phyloP scores from a whole-genome alignment of 1,140 invertebrate species.

The Brachionus manjavacas region DNA sequence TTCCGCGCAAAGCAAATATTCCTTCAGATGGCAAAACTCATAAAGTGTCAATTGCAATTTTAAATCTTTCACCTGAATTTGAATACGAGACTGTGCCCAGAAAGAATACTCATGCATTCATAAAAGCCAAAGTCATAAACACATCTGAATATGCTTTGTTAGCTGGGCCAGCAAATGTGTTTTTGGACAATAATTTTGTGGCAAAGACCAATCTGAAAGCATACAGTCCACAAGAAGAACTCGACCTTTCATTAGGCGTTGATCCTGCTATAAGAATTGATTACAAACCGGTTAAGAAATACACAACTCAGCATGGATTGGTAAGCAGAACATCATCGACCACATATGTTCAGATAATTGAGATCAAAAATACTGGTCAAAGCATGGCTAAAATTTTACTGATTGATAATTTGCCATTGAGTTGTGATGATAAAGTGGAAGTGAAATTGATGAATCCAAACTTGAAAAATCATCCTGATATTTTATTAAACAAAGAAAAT shows the following conservation, averaged over 20 bases:
- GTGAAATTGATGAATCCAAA: conserved; percentile 4
- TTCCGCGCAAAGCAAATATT: neutral
- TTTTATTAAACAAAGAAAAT: conserved; percentile 16
- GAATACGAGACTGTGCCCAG: conserved; percentile 55
- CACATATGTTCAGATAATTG: conserved; percentile 53
- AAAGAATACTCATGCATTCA: conserved; percentile 51
- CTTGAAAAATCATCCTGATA: neutral
- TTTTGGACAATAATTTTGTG: conserved; percentile 58
- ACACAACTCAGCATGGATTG: conserved; percentile 45
- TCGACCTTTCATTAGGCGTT: conserved; percentile 46
- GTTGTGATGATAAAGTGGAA: conserved; percentile 20
- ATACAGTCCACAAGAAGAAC: conserved; percentile 34
- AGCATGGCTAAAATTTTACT: conserved; percentile 50
- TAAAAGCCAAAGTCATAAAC: conserved; percentile 55
- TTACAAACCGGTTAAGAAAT: conserved; percentile 55
- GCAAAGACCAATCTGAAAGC: neutral
- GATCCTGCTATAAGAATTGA: conserved; percentile 55
- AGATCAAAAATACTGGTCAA: conserved; percentile 55
- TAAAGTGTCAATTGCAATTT: conserved; percentile 27
- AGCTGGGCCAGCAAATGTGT: conserved; percentile 54
- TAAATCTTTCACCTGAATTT: conserved; percentile 54
- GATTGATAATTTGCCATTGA: conserved; percentile 53
- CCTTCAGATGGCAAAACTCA: conserved; percentile 12
- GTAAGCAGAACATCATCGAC: conserved; percentile 47
- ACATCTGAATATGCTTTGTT: conserved; percentile 52